Evolutionary conservation across 2,888 invertebrate genomes (phyloP).

Genomic region (Mythimna albipuncta): DNA sequence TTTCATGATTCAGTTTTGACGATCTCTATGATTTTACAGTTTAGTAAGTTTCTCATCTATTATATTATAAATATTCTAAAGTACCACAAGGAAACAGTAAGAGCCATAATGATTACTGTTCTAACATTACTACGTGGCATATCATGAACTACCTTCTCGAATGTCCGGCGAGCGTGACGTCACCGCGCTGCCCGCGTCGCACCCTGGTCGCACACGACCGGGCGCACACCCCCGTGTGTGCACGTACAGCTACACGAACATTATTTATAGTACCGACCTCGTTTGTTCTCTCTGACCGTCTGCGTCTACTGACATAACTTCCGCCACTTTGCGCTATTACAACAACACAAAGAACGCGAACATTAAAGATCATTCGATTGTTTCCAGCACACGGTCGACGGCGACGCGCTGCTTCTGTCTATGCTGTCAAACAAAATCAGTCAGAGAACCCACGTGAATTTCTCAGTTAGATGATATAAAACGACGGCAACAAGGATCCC

Average conservation of each 20-base stretch:
- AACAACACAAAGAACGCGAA: constrained; percentile 16
- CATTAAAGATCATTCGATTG: constrained; percentile 18
- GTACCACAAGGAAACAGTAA: not conserved
- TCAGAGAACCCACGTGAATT: not conserved
- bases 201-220: not conserved
- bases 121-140: not conserved
- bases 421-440: constrained; percentile 17
- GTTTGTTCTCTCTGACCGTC: constrained; percentile 20
- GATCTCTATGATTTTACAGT: not conserved
- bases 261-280: constrained; percentile 45
- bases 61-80: not conserved
- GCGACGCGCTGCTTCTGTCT: constrained; percentile 1
- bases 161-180: constrained; percentile 16
- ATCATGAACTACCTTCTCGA: too few species aligned
- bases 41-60: too few species aligned
- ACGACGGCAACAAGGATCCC: not conserved
- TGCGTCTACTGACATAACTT: constrained; percentile 15
- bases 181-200: constrained; percentile 13
- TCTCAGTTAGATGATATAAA: too few species aligned
- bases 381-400: constrained; percentile 1
- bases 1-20: not conserved
- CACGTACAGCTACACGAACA: not conserved
- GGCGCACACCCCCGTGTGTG: not conserved
- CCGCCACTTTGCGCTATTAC: constrained; percentile 13
- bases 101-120: too few species aligned